A percentile compares a stretch with the other conserved stretches of the same genome.
phyloP scores from a whole-genome alignment of 2,888 invertebrate genomes.

The Eugnorisma glareosa region DNA sequence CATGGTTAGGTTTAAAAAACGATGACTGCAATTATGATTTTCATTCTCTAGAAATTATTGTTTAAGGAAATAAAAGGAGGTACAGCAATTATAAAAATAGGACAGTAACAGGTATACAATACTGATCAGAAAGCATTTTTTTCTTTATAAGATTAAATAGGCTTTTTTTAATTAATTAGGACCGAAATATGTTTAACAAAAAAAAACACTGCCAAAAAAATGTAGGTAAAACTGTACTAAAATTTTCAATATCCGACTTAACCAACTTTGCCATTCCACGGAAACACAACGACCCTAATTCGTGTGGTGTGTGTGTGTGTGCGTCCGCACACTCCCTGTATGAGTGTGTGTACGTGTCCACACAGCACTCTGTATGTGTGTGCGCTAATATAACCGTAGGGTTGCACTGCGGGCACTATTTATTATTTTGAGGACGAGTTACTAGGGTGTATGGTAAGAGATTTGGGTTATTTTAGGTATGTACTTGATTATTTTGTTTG shows the following conservation, averaged over 20 bases:
- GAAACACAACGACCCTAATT: constrained; percentile 87
- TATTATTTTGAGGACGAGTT: constrained; percentile 33
- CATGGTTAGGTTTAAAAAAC: not conserved
- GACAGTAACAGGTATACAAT: not conserved
- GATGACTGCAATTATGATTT: not conserved
- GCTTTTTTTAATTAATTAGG: not conserved
- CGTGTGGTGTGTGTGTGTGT: constrained; percentile 77
- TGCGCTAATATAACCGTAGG: constrained; percentile 80
- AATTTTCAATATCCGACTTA: constrained; percentile 63
- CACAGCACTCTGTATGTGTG: constrained; percentile 73
- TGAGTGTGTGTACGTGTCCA: constrained; percentile 77
- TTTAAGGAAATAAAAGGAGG: not conserved
- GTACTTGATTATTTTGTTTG: not conserved
- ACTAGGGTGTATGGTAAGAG: not conserved
- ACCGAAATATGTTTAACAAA: too few species aligned
- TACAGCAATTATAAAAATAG: too few species aligned
- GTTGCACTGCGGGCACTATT: constrained; percentile 67
- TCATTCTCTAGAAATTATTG: not conserved
- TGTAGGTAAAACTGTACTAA: not conserved
- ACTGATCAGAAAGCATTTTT: not conserved
- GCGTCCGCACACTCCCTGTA: constrained; percentile 65
- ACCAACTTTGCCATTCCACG: constrained; percentile 52
- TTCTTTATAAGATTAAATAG: not conserved
- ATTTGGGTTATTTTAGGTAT: not conserved
- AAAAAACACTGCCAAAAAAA: not conserved